phyloP scores from a whole-genome alignment of 2,888 invertebrate genomes.

The Amphipoea oculea region DNA sequence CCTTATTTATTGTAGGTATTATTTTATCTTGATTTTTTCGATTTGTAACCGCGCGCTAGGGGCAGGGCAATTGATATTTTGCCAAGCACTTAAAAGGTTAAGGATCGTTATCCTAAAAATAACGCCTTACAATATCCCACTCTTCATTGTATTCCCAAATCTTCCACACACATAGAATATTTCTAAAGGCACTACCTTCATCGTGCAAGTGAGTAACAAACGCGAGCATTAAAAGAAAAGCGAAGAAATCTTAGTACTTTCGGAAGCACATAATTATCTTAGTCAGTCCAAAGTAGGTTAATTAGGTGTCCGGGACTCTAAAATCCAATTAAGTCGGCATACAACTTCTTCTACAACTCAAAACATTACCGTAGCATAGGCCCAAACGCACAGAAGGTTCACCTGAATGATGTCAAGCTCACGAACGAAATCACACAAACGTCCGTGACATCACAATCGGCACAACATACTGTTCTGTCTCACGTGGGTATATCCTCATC shows the following conservation, averaged over 20 bases:
- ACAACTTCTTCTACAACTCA: conserved; percentile 45
- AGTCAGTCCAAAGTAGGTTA: conserved; percentile 44
- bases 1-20: too few relatives aligned
- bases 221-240: conserved; percentile 14
- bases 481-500: neutral
- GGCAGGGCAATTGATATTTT: too few relatives aligned
- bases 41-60: too few relatives aligned
- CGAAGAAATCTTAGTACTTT: conserved; percentile 37
- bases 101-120: neutral
- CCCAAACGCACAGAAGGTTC: conserved; percentile 11
- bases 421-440: neutral
- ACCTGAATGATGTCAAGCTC: neutral
- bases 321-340: conserved; percentile 57
- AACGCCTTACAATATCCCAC: neutral
- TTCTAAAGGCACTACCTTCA: neutral
- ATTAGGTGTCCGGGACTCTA: conserved; percentile 53
- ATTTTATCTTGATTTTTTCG: too few relatives aligned
- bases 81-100: too few relatives aligned
- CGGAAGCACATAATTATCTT: conserved; percentile 4
- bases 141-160: neutral
- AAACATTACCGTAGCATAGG: neutral
- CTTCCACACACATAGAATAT: neutral
- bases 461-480: neutral
- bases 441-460: neutral
- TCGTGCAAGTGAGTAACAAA: neutral